phyloP scores from a whole-genome alignment of 92 coral and sea anemone genomes.

The Paramuricea clavata region DNA sequence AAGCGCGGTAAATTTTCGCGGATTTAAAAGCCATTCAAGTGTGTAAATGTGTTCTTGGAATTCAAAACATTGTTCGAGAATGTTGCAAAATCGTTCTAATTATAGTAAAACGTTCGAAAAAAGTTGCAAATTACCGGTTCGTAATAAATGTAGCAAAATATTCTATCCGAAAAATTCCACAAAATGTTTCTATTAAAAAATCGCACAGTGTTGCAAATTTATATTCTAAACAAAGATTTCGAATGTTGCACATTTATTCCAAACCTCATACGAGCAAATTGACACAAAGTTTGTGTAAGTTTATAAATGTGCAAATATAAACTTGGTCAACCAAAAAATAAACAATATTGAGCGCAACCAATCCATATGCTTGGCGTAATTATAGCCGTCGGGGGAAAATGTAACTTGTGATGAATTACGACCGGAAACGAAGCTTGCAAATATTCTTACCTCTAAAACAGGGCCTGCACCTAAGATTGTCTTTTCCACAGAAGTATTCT shows the following conservation, averaged over 20 bases:
- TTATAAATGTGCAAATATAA: neutral
- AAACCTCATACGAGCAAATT: neutral
- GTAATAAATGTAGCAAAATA: neutral
- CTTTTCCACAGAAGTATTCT: slow-evolving; percentile 89
- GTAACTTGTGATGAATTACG: slow-evolving; percentile 5
- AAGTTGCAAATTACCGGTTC: neutral
- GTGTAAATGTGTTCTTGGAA: neutral
- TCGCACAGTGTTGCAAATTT: neutral
- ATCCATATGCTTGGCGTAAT: neutral
- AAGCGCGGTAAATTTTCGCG: neutral
- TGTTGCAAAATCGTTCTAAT: neutral
- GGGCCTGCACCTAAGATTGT: slow-evolving; percentile 99
- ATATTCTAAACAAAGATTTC: neutral
- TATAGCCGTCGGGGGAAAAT: neutral
- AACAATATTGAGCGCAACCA: neutral
- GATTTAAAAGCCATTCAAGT: neutral
- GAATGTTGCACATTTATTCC: neutral
- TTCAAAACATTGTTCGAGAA: neutral
- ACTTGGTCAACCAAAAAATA: neutral
- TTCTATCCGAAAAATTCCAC: neutral
- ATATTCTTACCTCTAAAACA: slow-evolving; percentile 96
- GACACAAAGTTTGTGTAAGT: neutral
- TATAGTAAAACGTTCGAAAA: no score
- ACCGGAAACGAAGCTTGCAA: slow-evolving; percentile 24
- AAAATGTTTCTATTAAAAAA: neutral